Conservation (phyloP, 2,113 vertebrate genomes). For the Zapornia atra region DNA sequence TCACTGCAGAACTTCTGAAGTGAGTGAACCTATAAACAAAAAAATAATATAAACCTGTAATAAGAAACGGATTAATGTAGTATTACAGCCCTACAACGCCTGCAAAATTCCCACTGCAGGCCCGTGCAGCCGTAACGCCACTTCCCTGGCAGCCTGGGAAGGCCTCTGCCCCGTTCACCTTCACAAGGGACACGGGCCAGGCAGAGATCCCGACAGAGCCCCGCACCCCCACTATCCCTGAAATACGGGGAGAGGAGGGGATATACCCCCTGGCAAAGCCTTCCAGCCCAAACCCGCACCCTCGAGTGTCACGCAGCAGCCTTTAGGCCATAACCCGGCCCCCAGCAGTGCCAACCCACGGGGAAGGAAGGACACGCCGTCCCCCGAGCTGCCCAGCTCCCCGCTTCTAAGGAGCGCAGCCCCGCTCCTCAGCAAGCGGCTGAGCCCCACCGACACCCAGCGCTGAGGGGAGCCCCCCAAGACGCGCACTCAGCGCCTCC, state of each 20-base stretch:
- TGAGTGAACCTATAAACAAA: too few relatives aligned
- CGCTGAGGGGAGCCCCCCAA: fast-evolving
- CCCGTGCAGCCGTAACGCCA: fast-evolving
- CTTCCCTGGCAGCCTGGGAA: not conserved
- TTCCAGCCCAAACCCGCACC: not conserved
- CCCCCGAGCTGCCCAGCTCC: too few relatives aligned
- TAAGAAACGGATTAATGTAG: fast-evolving
- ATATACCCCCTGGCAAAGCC: too few relatives aligned
- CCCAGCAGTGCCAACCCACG: fast-evolving
- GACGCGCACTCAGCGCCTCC: too few relatives aligned
- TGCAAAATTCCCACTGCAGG: fast-evolving
- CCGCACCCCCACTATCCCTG: fast-evolving
- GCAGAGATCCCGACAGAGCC: fast-evolving
- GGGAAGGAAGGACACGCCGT: not conserved
- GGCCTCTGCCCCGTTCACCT: not conserved
- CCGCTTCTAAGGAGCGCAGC: fast-evolving
- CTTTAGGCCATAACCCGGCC: not conserved
- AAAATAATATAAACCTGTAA: fast-evolving
- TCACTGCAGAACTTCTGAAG: fast-evolving
- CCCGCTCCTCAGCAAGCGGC: not conserved
- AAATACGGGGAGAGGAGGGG: fast-evolving
- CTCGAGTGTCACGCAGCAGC: too few relatives aligned
- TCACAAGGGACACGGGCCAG: not conserved
- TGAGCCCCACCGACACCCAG: not conserved
- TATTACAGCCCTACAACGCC: fast-evolving